A percentile compares a stretch with the other conserved stretches of the same genome.
These are phyloP conservation scores for Baryphthengus martii DNA, from an alignment of 2,113 vertebrate species.

Conservation along the genomic window DNA sequence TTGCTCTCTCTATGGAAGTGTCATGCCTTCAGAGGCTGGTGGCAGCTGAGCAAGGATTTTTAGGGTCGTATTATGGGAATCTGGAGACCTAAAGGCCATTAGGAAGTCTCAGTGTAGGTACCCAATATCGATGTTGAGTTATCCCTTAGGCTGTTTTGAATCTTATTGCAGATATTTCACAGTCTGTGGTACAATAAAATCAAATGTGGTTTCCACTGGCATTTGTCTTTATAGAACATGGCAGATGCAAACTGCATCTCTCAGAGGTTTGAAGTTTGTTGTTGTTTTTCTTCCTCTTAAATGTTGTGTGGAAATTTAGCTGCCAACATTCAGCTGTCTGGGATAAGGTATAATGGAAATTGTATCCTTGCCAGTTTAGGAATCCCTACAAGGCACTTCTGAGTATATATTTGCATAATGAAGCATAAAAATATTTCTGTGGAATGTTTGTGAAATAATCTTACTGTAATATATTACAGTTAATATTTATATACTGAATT, in stretches of 20 bases:
- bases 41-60: background rate
- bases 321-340: slow-evolving; percentile 34
- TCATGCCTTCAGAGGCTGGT: background rate
- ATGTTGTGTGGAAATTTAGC: slow-evolving; percentile 55
- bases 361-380: slow-evolving; percentile 45
- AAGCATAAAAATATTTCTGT: slow-evolving; percentile 32
- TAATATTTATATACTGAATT: background rate
- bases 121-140: background rate
- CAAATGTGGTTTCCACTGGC: slow-evolving; percentile 28
- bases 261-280: slow-evolving; percentile 49
- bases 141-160: background rate
- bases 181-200: background rate
- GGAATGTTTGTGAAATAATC: slow-evolving; percentile 23
- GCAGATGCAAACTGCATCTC: background rate
- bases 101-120: background rate
- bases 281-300: slow-evolving; percentile 34
- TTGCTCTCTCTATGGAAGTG: background rate
- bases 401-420: slow-evolving; percentile 41
- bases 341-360: slow-evolving; percentile 36
- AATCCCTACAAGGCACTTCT: slow-evolving; percentile 42
- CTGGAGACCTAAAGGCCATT: background rate
- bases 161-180: background rate
- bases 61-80: background rate
- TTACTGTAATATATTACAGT: background rate
- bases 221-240: slow-evolving; percentile 58